Percentiles rank a stretch among this genome's conserved stretches.
phyloP scores from a whole-genome alignment of 2,888 invertebrate genomes.

The Nezara viridula region DNA sequence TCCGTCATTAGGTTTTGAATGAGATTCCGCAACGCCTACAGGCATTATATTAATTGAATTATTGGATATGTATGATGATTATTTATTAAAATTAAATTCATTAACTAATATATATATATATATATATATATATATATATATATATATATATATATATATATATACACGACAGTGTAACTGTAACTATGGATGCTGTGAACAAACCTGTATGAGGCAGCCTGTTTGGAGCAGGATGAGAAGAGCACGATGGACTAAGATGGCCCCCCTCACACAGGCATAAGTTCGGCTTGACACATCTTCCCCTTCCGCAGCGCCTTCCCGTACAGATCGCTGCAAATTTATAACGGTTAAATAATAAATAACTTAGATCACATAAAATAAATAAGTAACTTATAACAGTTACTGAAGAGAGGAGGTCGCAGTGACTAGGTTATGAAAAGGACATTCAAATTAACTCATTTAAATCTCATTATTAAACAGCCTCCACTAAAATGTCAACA shows the following conservation, averaged over 20 bases:
- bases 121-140: no score
- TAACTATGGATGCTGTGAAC: no score
- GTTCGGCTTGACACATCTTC: slow-evolving; percentile 85
- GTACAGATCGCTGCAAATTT: slow-evolving; percentile 78
- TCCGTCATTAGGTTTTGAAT: slow-evolving; percentile 66
- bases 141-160: no score
- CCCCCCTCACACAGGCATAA: slow-evolving; percentile 84
- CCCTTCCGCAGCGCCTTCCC: slow-evolving; percentile 77
- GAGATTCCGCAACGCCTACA: not conserved
- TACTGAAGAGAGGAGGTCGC: no score
- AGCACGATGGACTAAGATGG: slow-evolving; percentile 75
- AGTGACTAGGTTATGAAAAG: no score
- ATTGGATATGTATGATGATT: not conserved
- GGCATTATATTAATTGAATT: not conserved
- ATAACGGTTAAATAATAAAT: no score
- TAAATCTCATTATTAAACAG: no score
- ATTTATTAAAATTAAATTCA: not conserved
- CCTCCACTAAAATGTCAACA: no score
- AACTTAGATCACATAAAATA: no score
- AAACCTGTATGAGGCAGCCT: not conserved
- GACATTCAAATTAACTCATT: no score
- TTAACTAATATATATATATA: not conserved
- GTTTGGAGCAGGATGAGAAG: not conserved
- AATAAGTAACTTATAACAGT: no score
- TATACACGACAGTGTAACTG: no score